Evolutionary conservation across 2,888 invertebrate species (phyloP).

Genomic region (Hydraecia micacea): DNA sequence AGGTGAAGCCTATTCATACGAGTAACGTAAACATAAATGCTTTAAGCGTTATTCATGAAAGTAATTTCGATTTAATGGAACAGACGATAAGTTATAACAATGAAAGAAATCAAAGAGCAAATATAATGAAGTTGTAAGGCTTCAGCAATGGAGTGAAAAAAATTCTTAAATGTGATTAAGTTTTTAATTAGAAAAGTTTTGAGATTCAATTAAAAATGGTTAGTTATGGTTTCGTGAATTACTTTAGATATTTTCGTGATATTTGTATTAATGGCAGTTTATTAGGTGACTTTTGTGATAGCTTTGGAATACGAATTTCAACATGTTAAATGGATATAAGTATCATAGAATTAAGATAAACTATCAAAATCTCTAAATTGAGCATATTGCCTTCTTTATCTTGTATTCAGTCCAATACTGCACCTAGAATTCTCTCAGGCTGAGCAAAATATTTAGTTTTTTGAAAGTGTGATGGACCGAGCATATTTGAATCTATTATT

Average conservation of each 20-base stretch:
- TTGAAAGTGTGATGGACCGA: not conserved
- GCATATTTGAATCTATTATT: too few relatives aligned
- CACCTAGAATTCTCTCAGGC: not conserved
- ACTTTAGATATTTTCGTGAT: not conserved
- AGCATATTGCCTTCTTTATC: not conserved
- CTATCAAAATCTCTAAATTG: not conserved
- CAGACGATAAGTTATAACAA: constrained; percentile 25
- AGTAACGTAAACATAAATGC: constrained; percentile 13
- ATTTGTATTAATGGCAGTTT: constrained; percentile 7
- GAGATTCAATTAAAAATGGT: constrained; percentile 6
- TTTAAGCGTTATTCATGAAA: constrained; percentile 27
- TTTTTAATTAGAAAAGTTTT: constrained; percentile 25
- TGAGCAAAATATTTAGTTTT: not conserved
- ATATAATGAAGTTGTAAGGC: constrained; percentile 30
- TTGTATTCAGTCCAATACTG: not conserved
- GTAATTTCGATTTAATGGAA: constrained; percentile 34
- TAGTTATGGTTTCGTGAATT: not conserved
- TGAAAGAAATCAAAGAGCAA: constrained; percentile 37
- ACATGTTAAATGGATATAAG: not conserved
- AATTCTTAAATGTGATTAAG: constrained; percentile 30
- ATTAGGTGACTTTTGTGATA: not conserved
- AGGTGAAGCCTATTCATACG: constrained; percentile 25
- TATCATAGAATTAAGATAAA: not conserved
- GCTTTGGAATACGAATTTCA: not conserved
- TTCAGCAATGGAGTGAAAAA: constrained; percentile 32